Evolutionary conservation across 2,888 invertebrate genomes (phyloP).

Genomic region (Omphaloscelis lunosa): DNA sequence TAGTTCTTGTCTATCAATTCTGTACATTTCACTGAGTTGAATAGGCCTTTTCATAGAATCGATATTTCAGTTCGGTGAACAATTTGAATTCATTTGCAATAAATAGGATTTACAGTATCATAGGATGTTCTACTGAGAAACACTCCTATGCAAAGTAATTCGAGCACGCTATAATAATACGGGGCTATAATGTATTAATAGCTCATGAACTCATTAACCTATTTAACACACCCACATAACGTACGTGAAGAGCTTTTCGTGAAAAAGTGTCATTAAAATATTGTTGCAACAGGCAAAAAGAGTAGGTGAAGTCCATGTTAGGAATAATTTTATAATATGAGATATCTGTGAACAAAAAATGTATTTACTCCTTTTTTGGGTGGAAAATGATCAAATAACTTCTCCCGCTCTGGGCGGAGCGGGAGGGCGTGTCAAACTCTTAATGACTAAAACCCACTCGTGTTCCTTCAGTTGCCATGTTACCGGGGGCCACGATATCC

Average conservation of each 20-base stretch:
- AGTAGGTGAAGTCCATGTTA: neutral
- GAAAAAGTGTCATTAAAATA: constrained; percentile 35
- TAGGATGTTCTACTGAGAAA: constrained; percentile 35
- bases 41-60: constrained; percentile 47
- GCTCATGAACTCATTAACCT: constrained; percentile 43
- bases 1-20: constrained; percentile 25
- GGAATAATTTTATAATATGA: neutral
- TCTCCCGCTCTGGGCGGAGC: no score
- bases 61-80: constrained; percentile 58
- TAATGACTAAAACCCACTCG: no score
- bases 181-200: constrained; percentile 7
- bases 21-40: constrained; percentile 36
- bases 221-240: constrained; percentile 30
- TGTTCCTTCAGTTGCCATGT: no score
- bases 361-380: neutral
- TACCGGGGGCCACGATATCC: no score
- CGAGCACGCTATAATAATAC: neutral
- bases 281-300: neutral
- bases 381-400: no score
- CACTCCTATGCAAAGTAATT: constrained; percentile 18
- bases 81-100: constrained; percentile 53
- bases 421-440: no score
- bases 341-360: neutral
- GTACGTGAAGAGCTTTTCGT: constrained; percentile 17
- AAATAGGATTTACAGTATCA: constrained; percentile 50